Base-by-base conservation (phyloP, 2,797 vertebrate genomes). In the Takifugu ocellatus region DNA sequence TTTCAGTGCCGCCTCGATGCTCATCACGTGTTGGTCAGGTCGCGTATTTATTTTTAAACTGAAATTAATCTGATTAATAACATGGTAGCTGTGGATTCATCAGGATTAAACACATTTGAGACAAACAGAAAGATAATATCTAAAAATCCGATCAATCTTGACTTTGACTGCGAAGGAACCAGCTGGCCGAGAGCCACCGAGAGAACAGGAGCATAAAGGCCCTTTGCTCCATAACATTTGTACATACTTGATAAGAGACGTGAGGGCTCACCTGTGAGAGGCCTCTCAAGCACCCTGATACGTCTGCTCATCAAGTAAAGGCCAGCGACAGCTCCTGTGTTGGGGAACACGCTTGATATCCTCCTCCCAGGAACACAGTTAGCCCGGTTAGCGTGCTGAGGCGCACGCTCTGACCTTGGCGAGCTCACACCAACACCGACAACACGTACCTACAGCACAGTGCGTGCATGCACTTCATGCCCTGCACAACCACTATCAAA, bases 181-280 rank as follows among this genome's bases (percentile, higher is more conserved):
- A 39, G 14, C 36, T 11, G 36, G 53, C 52, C 6, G 49, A 45
- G 55, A 63, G 48, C 52, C 63, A 65, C 29, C 25, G 54, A 25
- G 56, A 67, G 66, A 64, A 56, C 21, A 21, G 21, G 46, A 62
- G 62, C 56, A 69, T 73, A 75, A 63, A 59, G 59, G 61, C 61
- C 70, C 70, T 77, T 51, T 68, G 59, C 60, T 73, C 54, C 0
- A 17, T 83, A 85, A 83, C 81, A 86, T 89, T 88, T 85, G 83
- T 83, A 68, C 84, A 89, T 85, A 82, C 86, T 87, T 90, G 68
- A 84, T 76, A 80, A 77, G 74, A 82, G 78, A 84, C 79, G 81
- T 85, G 65, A 53, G 61, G 65, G 72, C 71, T 70, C 44, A 25
- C n/a, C 76, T 1, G 52, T 54, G 56, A 81, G 83, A 82, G 3